Conservation (phyloP, 1,140 invertebrate genomes). For the Pteromalus puparum region DNA sequence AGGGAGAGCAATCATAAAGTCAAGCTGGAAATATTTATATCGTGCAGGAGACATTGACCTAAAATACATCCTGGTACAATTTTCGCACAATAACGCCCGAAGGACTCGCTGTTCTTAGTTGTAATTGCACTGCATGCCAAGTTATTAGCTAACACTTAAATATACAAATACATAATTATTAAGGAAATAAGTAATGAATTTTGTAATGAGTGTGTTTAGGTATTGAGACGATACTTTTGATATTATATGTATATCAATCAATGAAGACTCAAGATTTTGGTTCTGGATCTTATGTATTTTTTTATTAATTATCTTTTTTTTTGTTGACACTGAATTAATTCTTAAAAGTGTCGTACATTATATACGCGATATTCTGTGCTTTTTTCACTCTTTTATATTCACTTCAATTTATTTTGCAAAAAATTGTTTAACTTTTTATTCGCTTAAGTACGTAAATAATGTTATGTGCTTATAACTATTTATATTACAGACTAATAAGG, state of each 20-base stretch:
- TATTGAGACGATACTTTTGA: not conserved
- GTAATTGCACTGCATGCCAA: conserved; percentile 42
- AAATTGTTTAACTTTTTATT: conserved; percentile 21
- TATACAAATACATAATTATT: conserved; percentile 11
- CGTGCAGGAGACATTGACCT: conserved; percentile 48
- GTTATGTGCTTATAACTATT: conserved; percentile 69
- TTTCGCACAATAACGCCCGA: not conserved
- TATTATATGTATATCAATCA: not conserved
- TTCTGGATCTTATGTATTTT: not conserved
- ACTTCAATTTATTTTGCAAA: conserved; percentile 6
- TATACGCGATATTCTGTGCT: conserved; percentile 10
- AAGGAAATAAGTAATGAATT: not conserved
- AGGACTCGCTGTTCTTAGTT: not conserved
- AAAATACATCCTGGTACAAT: conserved; percentile 12
- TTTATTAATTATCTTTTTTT: conserved; percentile 11
- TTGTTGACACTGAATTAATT: conserved; percentile 30
- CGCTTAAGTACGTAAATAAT: conserved; percentile 57
- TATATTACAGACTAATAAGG: conserved; percentile 55
- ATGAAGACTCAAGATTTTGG: conserved; percentile 3
- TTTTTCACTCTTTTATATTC: conserved; percentile 31
- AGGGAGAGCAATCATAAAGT: conserved; percentile 12
- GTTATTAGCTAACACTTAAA: not conserved
- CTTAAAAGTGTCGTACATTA: conserved; percentile 33
- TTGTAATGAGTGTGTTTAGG: not conserved
- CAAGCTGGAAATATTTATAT: conserved; percentile 30